Percentiles rank a stretch among this genome's conserved stretches.
Conservation (phyloP, 2,888 invertebrate genomes). For the Sarcophaga carnaria region DNA sequence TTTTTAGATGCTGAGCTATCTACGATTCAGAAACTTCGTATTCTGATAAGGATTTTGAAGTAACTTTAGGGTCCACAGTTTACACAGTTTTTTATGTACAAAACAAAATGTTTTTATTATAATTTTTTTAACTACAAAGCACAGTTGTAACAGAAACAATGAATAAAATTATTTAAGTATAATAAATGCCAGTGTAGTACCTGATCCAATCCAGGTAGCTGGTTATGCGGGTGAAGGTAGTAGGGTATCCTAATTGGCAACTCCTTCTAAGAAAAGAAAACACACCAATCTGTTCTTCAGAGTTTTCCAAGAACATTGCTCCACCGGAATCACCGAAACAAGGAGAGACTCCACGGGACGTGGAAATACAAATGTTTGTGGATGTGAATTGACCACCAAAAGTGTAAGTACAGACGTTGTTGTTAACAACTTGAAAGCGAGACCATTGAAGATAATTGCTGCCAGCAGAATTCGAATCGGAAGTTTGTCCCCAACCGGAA, state of each 20-base stretch:
- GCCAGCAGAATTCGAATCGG: constrained; percentile 72
- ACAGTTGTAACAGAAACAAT: too few relatives aligned
- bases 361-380: constrained; percentile 79
- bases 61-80: too few relatives aligned
- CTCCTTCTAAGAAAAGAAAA: constrained; percentile 52
- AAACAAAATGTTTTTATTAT: too few relatives aligned
- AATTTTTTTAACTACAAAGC: too few relatives aligned
- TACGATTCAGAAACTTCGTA: too few relatives aligned
- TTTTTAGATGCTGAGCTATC: too few relatives aligned
- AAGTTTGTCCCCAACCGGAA: constrained; percentile 82
- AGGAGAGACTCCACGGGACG: constrained; percentile 78
- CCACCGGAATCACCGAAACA: constrained; percentile 80
- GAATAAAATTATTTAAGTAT: constrained; percentile 16
- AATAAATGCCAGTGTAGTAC: constrained; percentile 61
- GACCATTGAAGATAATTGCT: constrained; percentile 67
- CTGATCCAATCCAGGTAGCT: constrained; percentile 76
- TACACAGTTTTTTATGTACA: too few relatives aligned
- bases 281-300: constrained; percentile 71
- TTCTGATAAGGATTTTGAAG: too few relatives aligned
- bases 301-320: constrained; percentile 78
- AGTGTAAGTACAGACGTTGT: constrained; percentile 74
- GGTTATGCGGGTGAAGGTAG: constrained; percentile 75
- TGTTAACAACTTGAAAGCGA: constrained; percentile 75
- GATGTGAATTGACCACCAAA: constrained; percentile 71
- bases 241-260: constrained; percentile 72